phyloP scores from a whole-genome alignment of 2,113 vertebrate species.

The Rattus norvegicus region DNA sequence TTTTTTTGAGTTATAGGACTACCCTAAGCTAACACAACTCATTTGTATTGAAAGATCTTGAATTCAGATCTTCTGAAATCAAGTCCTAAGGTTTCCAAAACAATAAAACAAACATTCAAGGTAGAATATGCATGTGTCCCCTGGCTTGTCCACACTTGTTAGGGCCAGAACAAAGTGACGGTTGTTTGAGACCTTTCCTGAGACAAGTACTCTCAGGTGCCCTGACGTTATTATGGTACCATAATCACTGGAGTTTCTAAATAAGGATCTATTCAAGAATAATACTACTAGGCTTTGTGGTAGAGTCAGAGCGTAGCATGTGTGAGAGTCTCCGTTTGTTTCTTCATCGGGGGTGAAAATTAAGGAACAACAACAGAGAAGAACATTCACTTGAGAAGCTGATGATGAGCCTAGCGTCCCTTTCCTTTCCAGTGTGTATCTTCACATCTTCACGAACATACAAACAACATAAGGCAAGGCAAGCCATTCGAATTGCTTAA shows the following conservation, averaged over 20 bases:
- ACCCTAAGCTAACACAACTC: not conserved
- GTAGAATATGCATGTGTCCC: not conserved
- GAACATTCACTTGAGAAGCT: not conserved
- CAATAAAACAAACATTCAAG: not conserved
- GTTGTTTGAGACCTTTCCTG: not conserved
- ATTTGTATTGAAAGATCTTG: not conserved
- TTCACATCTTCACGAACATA: conserved; percentile 17
- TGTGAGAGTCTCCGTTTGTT: not conserved
- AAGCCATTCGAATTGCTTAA: conserved; percentile 51
- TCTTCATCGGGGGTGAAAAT: not conserved
- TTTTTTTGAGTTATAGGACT: not conserved
- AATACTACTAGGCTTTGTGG: not conserved
- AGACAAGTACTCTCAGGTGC: not conserved
- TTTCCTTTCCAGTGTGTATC: not conserved
- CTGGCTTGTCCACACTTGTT: not conserved
- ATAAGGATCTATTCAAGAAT: not conserved
- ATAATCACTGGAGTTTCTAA: not conserved
- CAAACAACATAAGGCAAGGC: conserved; percentile 49
- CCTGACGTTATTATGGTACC: not conserved
- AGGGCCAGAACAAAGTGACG: not conserved
- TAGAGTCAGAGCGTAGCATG: not conserved
- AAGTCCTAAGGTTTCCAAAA: not conserved
- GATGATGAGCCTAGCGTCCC: not conserved
- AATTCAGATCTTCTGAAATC: not conserved
- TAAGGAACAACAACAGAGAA: not conserved